phyloP scores from a whole-genome alignment of 2,888 invertebrate species.

The Eucriotettix oculatus region DNA sequence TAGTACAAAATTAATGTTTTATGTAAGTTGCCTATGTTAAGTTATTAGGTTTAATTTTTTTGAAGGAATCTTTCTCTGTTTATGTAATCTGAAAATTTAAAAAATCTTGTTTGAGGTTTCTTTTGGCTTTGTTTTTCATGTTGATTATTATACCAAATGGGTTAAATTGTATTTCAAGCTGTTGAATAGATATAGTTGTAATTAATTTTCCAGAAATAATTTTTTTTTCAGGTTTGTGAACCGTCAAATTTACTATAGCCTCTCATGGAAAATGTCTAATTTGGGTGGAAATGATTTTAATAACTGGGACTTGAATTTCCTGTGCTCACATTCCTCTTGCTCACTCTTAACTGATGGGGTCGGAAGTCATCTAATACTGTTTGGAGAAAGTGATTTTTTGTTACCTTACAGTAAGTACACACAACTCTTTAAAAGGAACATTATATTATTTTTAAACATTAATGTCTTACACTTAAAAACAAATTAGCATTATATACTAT shows the following conservation, averaged over 20 bases:
- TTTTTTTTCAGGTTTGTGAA: slow-evolving; percentile 48
- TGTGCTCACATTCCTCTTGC: slow-evolving; percentile 44
- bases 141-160: too few relatives aligned
- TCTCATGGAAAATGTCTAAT: slow-evolving; percentile 57
- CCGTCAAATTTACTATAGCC: slow-evolving; percentile 59
- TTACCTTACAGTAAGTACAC: slow-evolving; percentile 32
- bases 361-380: slow-evolving; percentile 47
- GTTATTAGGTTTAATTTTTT: too few relatives aligned
- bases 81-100: too few relatives aligned
- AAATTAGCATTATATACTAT: too few relatives aligned
- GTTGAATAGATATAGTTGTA: not conserved
- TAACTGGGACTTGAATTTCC: slow-evolving; percentile 62
- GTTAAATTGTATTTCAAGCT: not conserved
- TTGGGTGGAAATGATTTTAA: slow-evolving; percentile 53
- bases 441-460: too few relatives aligned
- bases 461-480: too few relatives aligned
- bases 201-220: not conserved
- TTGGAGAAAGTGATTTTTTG: slow-evolving; percentile 40
- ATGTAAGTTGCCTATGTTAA: too few relatives aligned
- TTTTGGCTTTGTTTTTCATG: not conserved
- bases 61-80: too few relatives aligned
- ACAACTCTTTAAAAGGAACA: too few relatives aligned
- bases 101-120: not conserved
- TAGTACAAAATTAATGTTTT: not conserved
- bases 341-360: slow-evolving; percentile 53